Evolutionary conservation across 1,140 invertebrate species (phyloP).

Genomic region (Bombus cullumanus): DNA sequence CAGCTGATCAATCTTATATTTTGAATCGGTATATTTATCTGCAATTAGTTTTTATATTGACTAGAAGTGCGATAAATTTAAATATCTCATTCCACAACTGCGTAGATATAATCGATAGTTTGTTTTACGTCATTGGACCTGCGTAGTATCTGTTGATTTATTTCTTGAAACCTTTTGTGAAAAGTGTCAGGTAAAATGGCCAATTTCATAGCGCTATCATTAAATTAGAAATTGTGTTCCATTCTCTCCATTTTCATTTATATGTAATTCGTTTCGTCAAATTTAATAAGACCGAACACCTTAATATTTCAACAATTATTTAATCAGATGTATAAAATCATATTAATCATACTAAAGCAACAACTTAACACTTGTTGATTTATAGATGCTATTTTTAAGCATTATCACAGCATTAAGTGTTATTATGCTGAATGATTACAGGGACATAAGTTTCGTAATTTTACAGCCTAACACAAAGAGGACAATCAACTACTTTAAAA

Average conservation of each 20-base stretch:
- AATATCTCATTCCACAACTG: neutral
- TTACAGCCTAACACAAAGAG: neutral
- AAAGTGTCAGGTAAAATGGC: conserved; percentile 17
- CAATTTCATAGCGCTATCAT: neutral
- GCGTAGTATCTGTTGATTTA: conserved; percentile 40
- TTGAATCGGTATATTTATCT: neutral
- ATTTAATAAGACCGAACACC: neutral
- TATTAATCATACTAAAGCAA: neutral
- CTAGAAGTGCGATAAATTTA: conserved; percentile 26
- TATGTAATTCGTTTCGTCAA: neutral
- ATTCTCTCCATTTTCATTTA: neutral
- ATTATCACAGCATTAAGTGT: too few relatives aligned
- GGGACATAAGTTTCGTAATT: neutral
- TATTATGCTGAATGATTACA: neutral
- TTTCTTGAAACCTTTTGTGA: neutral
- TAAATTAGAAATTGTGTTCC: neutral
- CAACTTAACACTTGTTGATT: conserved; percentile 31
- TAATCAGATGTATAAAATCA: neutral
- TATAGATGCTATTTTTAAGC: neutral
- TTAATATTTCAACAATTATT: neutral
- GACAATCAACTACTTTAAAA: neutral
- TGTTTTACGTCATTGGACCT: conserved; percentile 20
- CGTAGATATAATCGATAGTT: conserved; percentile 38
- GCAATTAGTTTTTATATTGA: conserved; percentile 32
- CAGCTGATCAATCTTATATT: neutral